Evolutionary conservation across 2,113 vertebrate species (phyloP), one percentile per base, ranked within the genome.

Genomic region (Eclectus roratus): DNA sequence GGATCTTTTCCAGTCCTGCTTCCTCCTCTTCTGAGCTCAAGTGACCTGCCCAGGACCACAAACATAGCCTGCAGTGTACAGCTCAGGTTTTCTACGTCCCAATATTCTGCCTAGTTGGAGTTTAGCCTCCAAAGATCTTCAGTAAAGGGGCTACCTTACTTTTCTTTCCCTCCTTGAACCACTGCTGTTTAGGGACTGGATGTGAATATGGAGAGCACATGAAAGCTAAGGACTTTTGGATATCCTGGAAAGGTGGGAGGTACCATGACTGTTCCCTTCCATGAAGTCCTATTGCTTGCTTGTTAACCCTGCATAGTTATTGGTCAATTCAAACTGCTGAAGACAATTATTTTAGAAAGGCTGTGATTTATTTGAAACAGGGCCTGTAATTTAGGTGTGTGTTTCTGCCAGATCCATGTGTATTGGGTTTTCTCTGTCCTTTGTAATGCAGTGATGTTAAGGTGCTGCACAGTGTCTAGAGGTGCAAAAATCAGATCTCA

Each of bases 331-430:
- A 35, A 35, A 72, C 41, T 50, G 78, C 53, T 66, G 70, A 86
- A 89, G 64, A 61, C 58, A 89, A 92, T 80, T 76, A 66, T 74
- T 94, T 83, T 85, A 64, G 58, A 77, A 95, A 85, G 60, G 20
- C 46, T 73, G 24, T 85, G 79, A 70, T 95, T 89, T 83, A 27
- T 91, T 69, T 91, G 81, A 65, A 93, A 63, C 25, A 23, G 12
- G 64, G 21, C 47, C 72, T 68, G 10, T 91, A 94, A 85, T 90
- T 82, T 64, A 77, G 43, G 25, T 50, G 10, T 79, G 41, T 2
- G 1, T 91, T 94, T 91, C 65, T 27, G 66, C 82, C 73, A 72
- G n/a, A 47, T 56, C n/a, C 0, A 1, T 53, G 19, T 39, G 13
- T 93, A 70, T 1, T 49, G 47, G 92, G 39, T 41, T 64, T 60